These are phyloP conservation scores for Holcopasites calliopsidis DNA, from an alignment of 1,140 invertebrate genomes.

Conservation along the genomic window DNA sequence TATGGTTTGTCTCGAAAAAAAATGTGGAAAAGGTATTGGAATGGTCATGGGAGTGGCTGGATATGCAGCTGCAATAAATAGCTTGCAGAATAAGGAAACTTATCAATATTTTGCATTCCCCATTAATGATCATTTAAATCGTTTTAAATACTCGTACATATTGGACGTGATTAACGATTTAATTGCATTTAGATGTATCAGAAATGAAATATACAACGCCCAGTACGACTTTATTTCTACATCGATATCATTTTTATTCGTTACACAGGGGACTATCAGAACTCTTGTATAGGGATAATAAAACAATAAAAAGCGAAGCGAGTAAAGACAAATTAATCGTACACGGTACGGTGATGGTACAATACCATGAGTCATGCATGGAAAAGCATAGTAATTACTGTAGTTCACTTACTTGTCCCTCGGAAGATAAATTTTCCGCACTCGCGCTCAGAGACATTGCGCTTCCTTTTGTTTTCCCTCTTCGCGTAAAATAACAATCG, in stretches of 20 bases:
- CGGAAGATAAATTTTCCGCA: conserved; percentile 83
- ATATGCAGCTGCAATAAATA: conserved; percentile 11
- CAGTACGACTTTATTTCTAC: neutral
- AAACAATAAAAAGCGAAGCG: neutral
- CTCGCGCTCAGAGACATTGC: conserved; percentile 84
- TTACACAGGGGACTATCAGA: too few species aligned
- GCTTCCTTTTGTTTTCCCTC: neutral
- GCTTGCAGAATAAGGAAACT: neutral
- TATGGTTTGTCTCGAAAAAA: conserved; percentile 24
- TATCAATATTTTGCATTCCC: neutral
- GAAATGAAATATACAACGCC: neutral
- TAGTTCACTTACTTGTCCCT: conserved; percentile 80
- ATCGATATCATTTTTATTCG: neutral
- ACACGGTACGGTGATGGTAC: neutral
- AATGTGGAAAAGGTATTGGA: conserved; percentile 10
- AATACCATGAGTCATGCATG: conserved; percentile 52
- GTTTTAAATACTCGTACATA: neutral
- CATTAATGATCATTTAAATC: neutral
- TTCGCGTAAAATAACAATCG: conserved; percentile 22
- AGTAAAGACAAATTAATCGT: neutral
- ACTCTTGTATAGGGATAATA: neutral
- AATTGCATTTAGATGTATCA: too few species aligned
- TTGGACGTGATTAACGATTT: neutral
- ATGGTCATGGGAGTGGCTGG: conserved; percentile 32
- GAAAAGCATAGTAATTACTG: conserved; percentile 12